Evolutionary conservation across 2,797 vertebrate species (phyloP), one percentile per base, ranked within the genome.

Genomic region (Bradypodion ventrale): DNA sequence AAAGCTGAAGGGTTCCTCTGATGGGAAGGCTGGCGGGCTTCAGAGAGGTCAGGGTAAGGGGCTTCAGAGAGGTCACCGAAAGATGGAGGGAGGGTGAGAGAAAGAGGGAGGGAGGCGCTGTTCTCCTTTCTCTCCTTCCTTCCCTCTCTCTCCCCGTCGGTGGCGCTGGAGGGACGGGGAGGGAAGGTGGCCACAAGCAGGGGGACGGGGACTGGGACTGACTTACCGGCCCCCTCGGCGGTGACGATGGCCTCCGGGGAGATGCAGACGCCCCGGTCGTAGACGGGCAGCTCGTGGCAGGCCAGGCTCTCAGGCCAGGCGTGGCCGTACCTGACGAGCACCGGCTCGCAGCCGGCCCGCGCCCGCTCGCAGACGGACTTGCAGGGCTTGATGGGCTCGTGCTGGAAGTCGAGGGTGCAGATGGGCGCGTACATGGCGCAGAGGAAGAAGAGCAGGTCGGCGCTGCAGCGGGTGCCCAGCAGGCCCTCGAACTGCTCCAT

Each of bases 351-450:
- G 94, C 98, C 98, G 1, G 89, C 88, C 86, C 98, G 97, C 1
- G 98, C 98, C 32, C 98, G 95, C 94, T 99, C 97, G 62, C 98
- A 99, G 83, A 99, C 98, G 0, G 98, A 97, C 94, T 98, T 98
- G 92, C 98, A 99, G 60, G 98, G 98, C 93, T 98, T 99, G 95
- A 99, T 99, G 89, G 98, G 98, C 90, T 99, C 98, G 1, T 99
- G 98, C 94, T 98, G 98, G 95, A 99, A 99, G 95, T 99, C 98
- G 82, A 99, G 98, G 93, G 98, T 98, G 96, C 98, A 99, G 95
- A 99, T 99, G 80, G 98, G 98, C 29, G 98, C 98, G 83, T 99
- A 99, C 98, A 99, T 99, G 86, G 98, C 98, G 88, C 98, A 99
- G 27, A 99, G 96, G 94, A 99, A 99, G 95, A 99, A 99, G 29